Evolutionary conservation across 2,113 vertebrate species (phyloP).

Genomic region (Taxidea taxus): DNA sequence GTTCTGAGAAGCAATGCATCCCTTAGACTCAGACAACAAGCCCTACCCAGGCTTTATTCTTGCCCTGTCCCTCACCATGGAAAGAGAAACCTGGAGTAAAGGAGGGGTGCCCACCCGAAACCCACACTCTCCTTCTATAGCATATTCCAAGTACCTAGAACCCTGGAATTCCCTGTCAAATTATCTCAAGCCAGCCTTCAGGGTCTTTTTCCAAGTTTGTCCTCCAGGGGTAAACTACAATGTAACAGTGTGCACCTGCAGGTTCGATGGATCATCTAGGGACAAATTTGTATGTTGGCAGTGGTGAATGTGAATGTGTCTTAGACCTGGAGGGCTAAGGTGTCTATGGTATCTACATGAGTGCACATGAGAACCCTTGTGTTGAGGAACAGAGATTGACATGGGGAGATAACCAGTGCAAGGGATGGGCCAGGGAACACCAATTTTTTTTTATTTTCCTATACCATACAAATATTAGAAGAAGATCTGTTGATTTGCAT

Average conservation of each 20-base stretch:
- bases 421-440: not conserved
- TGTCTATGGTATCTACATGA: not conserved
- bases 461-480: not conserved
- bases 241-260: not conserved
- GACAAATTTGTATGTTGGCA: not conserved
- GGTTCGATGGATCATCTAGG: not conserved
- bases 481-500: not conserved
- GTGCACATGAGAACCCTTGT: not conserved
- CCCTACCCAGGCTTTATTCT: not conserved
- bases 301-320: not conserved
- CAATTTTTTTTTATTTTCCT: not conserved
- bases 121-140: not conserved
- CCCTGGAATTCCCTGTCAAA: not conserved
- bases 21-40: not conserved
- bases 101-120: not conserved
- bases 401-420: not conserved
- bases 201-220: not conserved
- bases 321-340: not conserved
- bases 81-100: not conserved
- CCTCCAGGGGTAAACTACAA: not conserved
- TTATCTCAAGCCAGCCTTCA: not conserved
- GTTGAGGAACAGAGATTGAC: not conserved
- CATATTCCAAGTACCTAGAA: not conserved
- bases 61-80: not conserved
- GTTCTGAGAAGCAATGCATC: not conserved